phyloP scores from a whole-genome alignment of 2,888 invertebrate genomes.

The Celastrina argiolus region DNA sequence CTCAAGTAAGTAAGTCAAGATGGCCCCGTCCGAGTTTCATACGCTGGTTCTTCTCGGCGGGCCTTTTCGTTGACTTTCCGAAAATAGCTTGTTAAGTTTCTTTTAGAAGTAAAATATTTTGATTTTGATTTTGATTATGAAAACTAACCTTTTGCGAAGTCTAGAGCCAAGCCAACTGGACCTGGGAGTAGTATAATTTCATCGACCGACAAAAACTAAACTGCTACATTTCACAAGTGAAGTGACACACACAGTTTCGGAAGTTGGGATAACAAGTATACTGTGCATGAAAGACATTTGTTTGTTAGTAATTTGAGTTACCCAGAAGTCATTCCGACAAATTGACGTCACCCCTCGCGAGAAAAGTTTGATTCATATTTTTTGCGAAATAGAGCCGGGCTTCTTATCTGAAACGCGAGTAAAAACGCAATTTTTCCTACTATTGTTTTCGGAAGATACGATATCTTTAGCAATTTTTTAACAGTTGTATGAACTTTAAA shows the following conservation, averaged over 20 bases:
- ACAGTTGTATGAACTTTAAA: not conserved
- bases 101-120: no score
- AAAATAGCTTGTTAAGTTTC: no score
- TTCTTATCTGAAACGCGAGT: not conserved
- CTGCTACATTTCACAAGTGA: conserved; percentile 37
- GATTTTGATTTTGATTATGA: no score
- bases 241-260: conserved; percentile 44
- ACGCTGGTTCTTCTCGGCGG: no score
- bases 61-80: no score
- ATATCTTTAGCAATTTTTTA: not conserved
- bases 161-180: no score
- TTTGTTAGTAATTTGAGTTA: conserved; percentile 63
- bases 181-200: not conserved
- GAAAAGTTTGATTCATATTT: conserved; percentile 62
- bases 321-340: conserved; percentile 55
- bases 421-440: not conserved
- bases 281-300: conserved; percentile 57
- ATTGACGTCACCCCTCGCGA: conserved; percentile 60
- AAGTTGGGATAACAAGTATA: conserved; percentile 60
- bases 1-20: no score
- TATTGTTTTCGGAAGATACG: not conserved
- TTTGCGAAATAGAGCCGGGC: conserved; percentile 33
- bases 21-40: no score
- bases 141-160: no score
- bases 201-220: not conserved